Evolutionary conservation across 2,797 vertebrate species (phyloP).

Genomic region (Hyperoplus immaculatus): DNA sequence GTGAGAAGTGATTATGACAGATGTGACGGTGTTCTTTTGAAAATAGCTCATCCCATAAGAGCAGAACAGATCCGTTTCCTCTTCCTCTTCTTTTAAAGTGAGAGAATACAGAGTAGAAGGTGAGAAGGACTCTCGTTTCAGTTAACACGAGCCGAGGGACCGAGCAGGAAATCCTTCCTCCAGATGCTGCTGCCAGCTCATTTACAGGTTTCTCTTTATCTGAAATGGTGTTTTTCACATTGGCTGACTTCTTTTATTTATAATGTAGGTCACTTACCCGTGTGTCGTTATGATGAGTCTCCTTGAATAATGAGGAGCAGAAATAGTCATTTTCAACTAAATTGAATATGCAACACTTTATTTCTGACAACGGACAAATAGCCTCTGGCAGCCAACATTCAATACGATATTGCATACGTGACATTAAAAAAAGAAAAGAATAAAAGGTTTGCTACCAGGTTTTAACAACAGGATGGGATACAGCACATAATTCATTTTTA

Average conservation of each 20-base stretch:
- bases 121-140: constrained; percentile 26
- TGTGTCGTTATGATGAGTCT: constrained; percentile 37
- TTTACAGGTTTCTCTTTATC: constrained; percentile 22
- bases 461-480: background rate
- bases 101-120: constrained; percentile 38
- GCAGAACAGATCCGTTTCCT: constrained; percentile 10
- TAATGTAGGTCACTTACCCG: constrained; percentile 38
- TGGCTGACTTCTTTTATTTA: constrained; percentile 36
- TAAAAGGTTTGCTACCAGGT: background rate
- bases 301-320: constrained; percentile 17
- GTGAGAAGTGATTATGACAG: constrained; percentile 70
- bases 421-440: constrained; percentile 1
- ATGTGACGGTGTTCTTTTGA: constrained; percentile 65
- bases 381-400: constrained; percentile 11
- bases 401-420: constrained; percentile 6
- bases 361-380: constrained; percentile 10
- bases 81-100: constrained; percentile 14
- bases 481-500: constrained; percentile 1
- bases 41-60: constrained; percentile 48
- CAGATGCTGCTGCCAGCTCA: constrained; percentile 31
- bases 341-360: background rate
- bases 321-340: constrained; percentile 11
- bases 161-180: constrained; percentile 9
- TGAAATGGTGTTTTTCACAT: constrained; percentile 13
- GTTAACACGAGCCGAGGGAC: constrained; percentile 27